Percentiles rank a stretch among this genome's conserved stretches.
Conservation (phyloP, 2,797 vertebrate genomes). For the Xiphophorus birchmanni region DNA sequence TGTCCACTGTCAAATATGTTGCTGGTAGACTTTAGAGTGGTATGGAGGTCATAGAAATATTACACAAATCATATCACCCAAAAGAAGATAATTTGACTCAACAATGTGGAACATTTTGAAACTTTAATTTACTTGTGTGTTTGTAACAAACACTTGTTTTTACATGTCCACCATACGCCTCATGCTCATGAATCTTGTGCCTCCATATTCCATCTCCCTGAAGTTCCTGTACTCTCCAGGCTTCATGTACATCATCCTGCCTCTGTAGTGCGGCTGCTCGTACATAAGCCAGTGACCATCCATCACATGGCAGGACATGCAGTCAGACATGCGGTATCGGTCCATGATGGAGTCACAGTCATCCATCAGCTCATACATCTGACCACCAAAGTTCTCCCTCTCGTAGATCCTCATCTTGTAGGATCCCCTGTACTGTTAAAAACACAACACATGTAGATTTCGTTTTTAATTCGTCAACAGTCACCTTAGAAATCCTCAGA, state of each 20-base stretch:
- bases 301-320: conserved; percentile 67
- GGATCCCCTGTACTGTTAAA: background rate
- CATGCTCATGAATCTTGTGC: conserved; percentile 27
- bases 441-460: background rate
- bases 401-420: background rate
- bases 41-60: background rate
- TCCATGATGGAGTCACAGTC: conserved; percentile 47
- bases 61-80: background rate
- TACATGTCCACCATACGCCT: background rate
- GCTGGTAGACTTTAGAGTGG: too few species aligned
- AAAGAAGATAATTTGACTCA: background rate
- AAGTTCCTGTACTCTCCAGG: conserved; percentile 76
- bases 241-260: conserved; percentile 70
- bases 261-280: conserved; percentile 72
- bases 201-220: conserved; percentile 64
- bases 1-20: too few species aligned
- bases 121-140: background rate
- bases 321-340: conserved; percentile 61
- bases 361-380: background rate
- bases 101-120: background rate
- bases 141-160: background rate
- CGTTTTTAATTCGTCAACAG: background rate
- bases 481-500: background rate
- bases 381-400: background rate
- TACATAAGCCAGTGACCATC: conserved; percentile 74